Conservation (phyloP, 2,113 vertebrate species). For the Grus americana region DNA sequence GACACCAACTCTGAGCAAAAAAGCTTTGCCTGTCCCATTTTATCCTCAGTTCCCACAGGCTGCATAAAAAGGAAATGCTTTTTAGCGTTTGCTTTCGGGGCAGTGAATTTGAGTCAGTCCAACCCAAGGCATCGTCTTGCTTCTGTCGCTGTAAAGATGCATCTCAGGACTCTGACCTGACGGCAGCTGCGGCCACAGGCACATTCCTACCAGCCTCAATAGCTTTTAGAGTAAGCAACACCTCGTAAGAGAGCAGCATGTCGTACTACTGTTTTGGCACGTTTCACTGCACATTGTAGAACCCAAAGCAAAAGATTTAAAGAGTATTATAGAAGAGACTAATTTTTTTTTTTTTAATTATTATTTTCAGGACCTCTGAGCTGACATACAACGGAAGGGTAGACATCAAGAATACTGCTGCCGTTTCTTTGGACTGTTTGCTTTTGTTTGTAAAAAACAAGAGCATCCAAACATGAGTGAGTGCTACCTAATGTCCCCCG, state of each 20-base stretch:
- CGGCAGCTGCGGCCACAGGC: background rate
- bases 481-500: background rate
- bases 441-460: background rate
- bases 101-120: background rate
- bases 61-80: background rate
- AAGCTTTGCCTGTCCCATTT: background rate
- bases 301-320: background rate
- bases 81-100: background rate
- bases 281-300: background rate
- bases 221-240: background rate
- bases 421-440: background rate
- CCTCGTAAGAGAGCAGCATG: background rate
- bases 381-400: background rate
- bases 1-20: background rate
- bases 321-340: background rate
- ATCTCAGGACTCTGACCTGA: rapidly evolving
- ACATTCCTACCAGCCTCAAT: background rate
- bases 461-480: background rate
- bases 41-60: background rate
- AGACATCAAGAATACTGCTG: background rate
- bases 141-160: background rate
- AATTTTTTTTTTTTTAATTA: background rate
- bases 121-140: background rate
- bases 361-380: background rate
- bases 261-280: background rate